Evolutionary conservation across 2,113 vertebrate species (phyloP).

Genomic region (Colaptes auratus): DNA sequence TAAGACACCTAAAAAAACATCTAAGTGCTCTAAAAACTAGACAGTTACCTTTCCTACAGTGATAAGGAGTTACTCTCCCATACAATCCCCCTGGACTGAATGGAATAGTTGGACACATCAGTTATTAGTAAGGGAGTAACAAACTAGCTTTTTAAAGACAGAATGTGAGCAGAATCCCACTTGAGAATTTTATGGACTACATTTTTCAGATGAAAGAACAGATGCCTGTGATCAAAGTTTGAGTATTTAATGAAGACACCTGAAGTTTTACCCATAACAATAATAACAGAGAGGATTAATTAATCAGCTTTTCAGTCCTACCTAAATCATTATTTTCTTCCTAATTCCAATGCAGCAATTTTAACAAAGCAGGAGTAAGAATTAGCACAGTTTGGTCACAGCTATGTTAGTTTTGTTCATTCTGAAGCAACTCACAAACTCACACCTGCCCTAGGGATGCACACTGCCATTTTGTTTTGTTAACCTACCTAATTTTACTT

Average conservation of each 20-base stretch:
- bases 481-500: neutral
- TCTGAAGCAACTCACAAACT: neutral
- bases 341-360: constrained; percentile 61
- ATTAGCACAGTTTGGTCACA: neutral
- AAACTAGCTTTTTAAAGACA: constrained; percentile 18
- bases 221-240: constrained; percentile 44
- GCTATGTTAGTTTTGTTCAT: constrained; percentile 22
- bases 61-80: neutral
- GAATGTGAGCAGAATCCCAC: constrained; percentile 9
- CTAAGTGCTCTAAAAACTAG: neutral
- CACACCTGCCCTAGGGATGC: neutral
- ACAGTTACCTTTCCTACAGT: neutral
- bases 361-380: constrained; percentile 57
- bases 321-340: constrained; percentile 63
- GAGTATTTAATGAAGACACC: constrained; percentile 64
- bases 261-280: constrained; percentile 38
- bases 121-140: neutral
- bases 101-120: neutral
- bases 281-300: constrained; percentile 73
- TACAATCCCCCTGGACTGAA: neutral
- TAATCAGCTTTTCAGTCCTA: constrained; percentile 65
- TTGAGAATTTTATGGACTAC: neutral
- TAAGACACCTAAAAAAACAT: neutral
- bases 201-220: constrained; percentile 15
- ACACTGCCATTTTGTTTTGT: neutral